Evolutionary conservation across 2,113 vertebrate genomes (phyloP), one percentile per base, ranked within the genome.

Genomic region (Aegotheles bennettii): DNA sequence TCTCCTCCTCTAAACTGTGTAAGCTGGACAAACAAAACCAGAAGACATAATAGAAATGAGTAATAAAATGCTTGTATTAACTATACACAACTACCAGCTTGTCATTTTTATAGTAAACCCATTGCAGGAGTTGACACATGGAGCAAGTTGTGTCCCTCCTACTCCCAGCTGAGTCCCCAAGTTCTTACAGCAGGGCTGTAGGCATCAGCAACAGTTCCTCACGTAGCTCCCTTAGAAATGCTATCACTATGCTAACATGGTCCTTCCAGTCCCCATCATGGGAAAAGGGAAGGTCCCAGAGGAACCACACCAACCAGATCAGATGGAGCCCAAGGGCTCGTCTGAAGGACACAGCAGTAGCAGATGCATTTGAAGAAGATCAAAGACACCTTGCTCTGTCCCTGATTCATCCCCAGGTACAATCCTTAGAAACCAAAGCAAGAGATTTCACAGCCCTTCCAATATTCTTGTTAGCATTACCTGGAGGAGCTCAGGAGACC

Each of bases 41-140:
- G 16, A n/a, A 68, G 56, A 13, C 1, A 1, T 36, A 74, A 59
- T 3, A 48, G 40, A 31, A 77, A 36, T 8, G 21, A 76, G 40
- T 21, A 69, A 56, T 6, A 36, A 76, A 60, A 45, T 3, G 19
- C 10, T 38, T 17, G 3, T 9, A 18, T 13, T 13, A 65, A 38
- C 43, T 19, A 24, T 1, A 1, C 33, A 15, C 23, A 33, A 36
- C 13, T 8, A 59, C 9, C 60, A n/a, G 40, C 43, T 35, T 31
- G 20, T 13, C 9, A n/a, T 45, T 26, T 45, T 59, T 20, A 17
- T 11, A 33, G 26, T 16, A 35, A 73, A 60, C 6, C 43, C 6
- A 0, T 6, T 38, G 45, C 25, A 45, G 29, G 24, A 59, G 7
- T 23, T n/a, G 51, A 25, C 7, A 4, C 24, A 5, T 1, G 12